Percentiles rank a stretch among this genome's conserved stretches.
Evolutionary conservation across 2,797 vertebrate genomes (phyloP).

Genomic region (Phataginus tetradactyla): DNA sequence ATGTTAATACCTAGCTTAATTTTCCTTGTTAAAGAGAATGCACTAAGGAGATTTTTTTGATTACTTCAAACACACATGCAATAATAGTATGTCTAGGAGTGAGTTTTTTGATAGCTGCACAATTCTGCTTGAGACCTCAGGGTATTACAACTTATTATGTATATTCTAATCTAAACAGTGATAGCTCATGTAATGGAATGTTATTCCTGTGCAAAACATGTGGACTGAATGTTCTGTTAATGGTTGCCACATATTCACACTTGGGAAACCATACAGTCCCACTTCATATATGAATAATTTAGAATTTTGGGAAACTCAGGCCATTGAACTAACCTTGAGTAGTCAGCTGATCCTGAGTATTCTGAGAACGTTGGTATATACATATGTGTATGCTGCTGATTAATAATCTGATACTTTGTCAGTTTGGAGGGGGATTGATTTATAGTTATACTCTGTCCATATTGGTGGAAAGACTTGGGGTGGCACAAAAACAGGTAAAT

Average conservation of each 20-base stretch:
- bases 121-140: constrained; percentile 14
- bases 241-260: not conserved
- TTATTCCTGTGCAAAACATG: not conserved
- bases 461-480: not conserved
- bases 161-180: not conserved
- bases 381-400: not conserved
- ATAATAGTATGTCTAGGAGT: not conserved
- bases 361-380: not conserved
- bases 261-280: not conserved
- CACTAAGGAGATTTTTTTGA: not conserved
- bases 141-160: not conserved
- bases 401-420: not conserved
- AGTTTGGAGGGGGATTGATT: not conserved
- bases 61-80: constrained; percentile 3
- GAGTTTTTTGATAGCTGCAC: not conserved
- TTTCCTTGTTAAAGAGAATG: not conserved
- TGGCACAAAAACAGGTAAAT: not conserved
- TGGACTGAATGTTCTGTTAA: not conserved
- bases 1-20: constrained; percentile 6
- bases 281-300: constrained; percentile 6
- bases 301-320: not conserved
- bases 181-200: not conserved
- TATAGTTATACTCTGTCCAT: not conserved
- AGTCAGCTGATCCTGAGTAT: not conserved
- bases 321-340: not conserved